phyloP scores from a whole-genome alignment of 1,140 invertebrate species.

The Luehdorfia chinensis region DNA sequence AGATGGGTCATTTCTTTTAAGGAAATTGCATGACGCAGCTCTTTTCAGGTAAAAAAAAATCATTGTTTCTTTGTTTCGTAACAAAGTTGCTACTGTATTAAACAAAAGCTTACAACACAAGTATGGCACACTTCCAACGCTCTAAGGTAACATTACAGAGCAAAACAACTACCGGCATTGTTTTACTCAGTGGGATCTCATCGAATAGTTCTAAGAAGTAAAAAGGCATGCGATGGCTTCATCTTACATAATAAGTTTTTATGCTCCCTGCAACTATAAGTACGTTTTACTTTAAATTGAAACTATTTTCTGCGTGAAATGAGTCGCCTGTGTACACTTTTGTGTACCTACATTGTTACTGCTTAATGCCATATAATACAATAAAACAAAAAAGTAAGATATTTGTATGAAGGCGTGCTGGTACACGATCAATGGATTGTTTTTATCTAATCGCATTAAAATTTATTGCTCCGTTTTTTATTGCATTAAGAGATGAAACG shows the following conservation, averaged over 20 bases:
- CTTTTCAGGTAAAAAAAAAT: too few species aligned
- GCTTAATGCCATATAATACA: too few species aligned
- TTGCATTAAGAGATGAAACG: too few species aligned
- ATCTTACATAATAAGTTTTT: constrained; percentile 14
- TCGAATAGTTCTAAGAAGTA: constrained; percentile 46
- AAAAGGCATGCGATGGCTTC: constrained; percentile 32
- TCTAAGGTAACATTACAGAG: constrained; percentile 25
- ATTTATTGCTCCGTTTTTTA: too few species aligned
- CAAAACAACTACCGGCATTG: constrained; percentile 39
- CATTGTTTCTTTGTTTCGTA: constrained; percentile 24
- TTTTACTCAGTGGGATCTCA: constrained; percentile 48
- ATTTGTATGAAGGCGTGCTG: too few species aligned
- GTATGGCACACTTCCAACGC: constrained; percentile 36
- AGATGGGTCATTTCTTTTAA: too few species aligned
- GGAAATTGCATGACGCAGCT: too few species aligned
- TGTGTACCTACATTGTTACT: too few species aligned
- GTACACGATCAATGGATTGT: too few species aligned
- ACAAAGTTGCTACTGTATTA: constrained; percentile 44
- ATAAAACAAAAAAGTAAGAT: too few species aligned
- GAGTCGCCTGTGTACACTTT: constrained; percentile 8
- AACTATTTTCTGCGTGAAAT: constrained; percentile 16
- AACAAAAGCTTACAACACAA: constrained; percentile 23
- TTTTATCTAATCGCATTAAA: too few species aligned
- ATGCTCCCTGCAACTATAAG: constrained; percentile 9
- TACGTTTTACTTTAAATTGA: constrained; percentile 12